These are phyloP conservation scores for Epizoanthus scotinus DNA, from an alignment of 92 coral and sea anemone genomes.

Conservation along the genomic window DNA sequence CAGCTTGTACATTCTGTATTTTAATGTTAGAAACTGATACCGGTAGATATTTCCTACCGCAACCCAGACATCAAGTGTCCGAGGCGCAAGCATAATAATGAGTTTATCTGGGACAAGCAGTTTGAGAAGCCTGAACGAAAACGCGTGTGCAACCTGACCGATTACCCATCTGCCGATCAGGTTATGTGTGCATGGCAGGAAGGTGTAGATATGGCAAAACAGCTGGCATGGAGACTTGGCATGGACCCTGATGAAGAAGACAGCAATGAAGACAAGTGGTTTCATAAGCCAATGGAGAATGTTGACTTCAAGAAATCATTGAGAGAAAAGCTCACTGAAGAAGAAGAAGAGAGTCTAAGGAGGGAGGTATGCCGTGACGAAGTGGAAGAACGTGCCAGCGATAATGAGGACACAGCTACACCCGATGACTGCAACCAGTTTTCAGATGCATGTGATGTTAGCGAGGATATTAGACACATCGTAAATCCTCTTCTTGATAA, in stretches of 20 bases:
- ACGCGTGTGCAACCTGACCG: conserved; percentile 7
- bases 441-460: conserved; percentile 30
- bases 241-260: conserved; percentile 11
- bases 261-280: background rate
- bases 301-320: conserved; percentile 27
- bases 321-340: conserved; percentile 27
- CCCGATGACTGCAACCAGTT: conserved; percentile 32
- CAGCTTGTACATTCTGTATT: too few relatives aligned
- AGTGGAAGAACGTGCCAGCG: conserved; percentile 25
- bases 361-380: conserved; percentile 24
- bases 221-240: conserved; percentile 14
- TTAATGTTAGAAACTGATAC: too few relatives aligned
- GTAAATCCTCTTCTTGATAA: conserved; percentile 25
- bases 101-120: background rate
- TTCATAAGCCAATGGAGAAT: conserved; percentile 13
- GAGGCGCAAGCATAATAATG: background rate
- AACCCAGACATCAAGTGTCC: too few relatives aligned
- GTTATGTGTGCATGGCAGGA: conserved; percentile 13
- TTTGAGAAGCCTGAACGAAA: background rate
- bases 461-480: conserved; percentile 11
- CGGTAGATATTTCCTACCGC: too few relatives aligned
- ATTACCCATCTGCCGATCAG: conserved; percentile 16
- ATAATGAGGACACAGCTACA: conserved; percentile 31
- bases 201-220: conserved; percentile 15
- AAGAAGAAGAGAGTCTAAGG: conserved; percentile 25